phyloP scores from a whole-genome alignment of 2,888 invertebrate genomes.

The Rosalia funebris region DNA sequence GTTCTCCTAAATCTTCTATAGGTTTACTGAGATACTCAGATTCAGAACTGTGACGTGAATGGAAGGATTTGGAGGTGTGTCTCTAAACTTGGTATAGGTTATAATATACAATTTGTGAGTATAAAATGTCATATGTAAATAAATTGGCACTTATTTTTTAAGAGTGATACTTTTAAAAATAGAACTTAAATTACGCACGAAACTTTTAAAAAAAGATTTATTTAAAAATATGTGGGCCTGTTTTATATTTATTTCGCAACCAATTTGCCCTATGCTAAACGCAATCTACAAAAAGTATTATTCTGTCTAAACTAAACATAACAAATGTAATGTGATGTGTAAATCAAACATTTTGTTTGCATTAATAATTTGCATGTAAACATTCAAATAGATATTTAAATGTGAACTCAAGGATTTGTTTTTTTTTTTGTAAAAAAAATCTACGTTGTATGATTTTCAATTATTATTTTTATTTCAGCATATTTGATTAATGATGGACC shows the following conservation, averaged over 20 bases:
- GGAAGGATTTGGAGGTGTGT: slow-evolving; percentile 27
- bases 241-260: not conserved
- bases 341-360: not conserved
- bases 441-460: not conserved
- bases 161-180: slow-evolving; percentile 7
- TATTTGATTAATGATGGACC: slow-evolving; percentile 16
- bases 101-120: slow-evolving; percentile 8
- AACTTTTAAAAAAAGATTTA: slow-evolving; percentile 1
- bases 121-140: not conserved
- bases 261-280: not conserved
- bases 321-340: not conserved
- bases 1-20: not conserved
- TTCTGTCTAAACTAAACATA: not conserved
- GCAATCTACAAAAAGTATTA: not conserved
- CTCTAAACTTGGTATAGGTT: slow-evolving; percentile 21
- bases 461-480: slow-evolving; percentile 13
- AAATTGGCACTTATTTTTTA: slow-evolving; percentile 11
- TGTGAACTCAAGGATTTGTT: not conserved
- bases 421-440: not conserved
- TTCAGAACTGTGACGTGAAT: slow-evolving; percentile 21
- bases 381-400: not conserved
- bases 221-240: slow-evolving; percentile 9
- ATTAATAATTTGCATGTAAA: slow-evolving; percentile 2
- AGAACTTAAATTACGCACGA: slow-evolving; percentile 8
- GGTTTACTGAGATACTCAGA: not conserved